Base-by-base conservation (phyloP, 53 echinoderm and acorn worm species). In the Paracentrotus lividus region DNA sequence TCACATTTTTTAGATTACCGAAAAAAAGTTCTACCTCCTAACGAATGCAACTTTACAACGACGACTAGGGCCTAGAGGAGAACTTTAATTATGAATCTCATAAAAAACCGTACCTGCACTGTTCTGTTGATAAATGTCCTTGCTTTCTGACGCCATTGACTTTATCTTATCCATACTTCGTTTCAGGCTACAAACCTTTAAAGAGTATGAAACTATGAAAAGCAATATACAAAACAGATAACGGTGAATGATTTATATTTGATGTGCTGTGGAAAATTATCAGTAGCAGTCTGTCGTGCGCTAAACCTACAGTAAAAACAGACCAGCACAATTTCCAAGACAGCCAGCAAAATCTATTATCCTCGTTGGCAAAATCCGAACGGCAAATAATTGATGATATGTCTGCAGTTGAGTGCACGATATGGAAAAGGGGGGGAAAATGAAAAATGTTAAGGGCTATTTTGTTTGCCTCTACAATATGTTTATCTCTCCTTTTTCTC, bases 101-200 rank as follows among this genome's bases (percentile, higher is more conserved):
- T n/a, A 13, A n/a, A n/a, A n/a, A n/a, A n/a, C n/a, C n/a, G n/a
- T 88, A 98, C 98, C 96, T 98, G 98, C 27, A 94, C 95, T 15
- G 98, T 97, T 40, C 98, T 88, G 67, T 86, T 96, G 66, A 97
- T 81, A 42, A 97, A 89, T 8, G 97, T 96, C 7, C 94, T 95
- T 15, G 98, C 98, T 54, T 53, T 94, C 98, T 42, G 69, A 56
- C 2, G 95, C 95, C 16, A 98, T 90, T 16, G 93, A 96, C 44
- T 95, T 95, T 1, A 97, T 93, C 45, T 94, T 96, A 86, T 97
- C 96, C 97, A 97, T 97, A 72, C 8, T 24, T 52, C 34, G 36
- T 89, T 13, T 61, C 36, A 32, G 89, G 9, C 49, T 2, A 29
- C 49, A 27, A 21, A 21, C 4, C 7, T 54, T 20, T n/a, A 6